Conservation (phyloP, 2,113 vertebrate genomes). For the Cygnus atratus region DNA sequence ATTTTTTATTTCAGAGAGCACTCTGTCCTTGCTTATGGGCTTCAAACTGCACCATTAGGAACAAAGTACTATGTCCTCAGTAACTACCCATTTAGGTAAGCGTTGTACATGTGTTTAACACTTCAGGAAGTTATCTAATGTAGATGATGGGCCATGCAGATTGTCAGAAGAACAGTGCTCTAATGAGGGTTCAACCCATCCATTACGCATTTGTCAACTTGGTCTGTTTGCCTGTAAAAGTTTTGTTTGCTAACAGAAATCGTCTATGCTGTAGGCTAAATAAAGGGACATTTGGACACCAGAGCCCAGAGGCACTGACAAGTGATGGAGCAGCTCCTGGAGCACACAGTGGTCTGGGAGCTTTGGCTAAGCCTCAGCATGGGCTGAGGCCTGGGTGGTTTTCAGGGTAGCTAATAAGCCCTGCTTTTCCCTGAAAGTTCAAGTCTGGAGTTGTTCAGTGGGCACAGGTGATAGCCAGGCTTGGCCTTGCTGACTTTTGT, state of each 20-base stretch:
- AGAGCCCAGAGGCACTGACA: rapidly evolving
- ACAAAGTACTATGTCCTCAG: slow-evolving; percentile 22
- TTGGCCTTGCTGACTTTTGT: neutral
- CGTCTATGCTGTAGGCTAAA: neutral
- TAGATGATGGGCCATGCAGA: slow-evolving; percentile 15
- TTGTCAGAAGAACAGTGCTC: neutral
- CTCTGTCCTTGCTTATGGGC: slow-evolving; percentile 28
- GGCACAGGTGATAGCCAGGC: neutral
- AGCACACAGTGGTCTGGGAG: rapidly evolving
- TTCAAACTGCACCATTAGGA: slow-evolving; percentile 32
- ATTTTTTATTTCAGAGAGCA: neutral
- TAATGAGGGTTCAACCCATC: slow-evolving; percentile 4
- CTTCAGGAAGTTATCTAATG: slow-evolving; percentile 32
- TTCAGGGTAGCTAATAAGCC: neutral
- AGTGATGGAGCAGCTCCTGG: neutral
- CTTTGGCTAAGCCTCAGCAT: neutral
- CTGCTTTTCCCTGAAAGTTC: neutral
- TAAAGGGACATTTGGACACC: neutral
- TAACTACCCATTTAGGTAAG: slow-evolving; percentile 46
- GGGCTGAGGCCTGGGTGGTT: neutral
- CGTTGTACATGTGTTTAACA: slow-evolving; percentile 32
- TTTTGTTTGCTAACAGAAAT: neutral
- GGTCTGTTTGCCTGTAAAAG: slow-evolving; percentile 42
- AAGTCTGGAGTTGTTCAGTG: neutral
- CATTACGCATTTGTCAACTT: slow-evolving; percentile 39